Evolutionary conservation across 2,888 invertebrate species (phyloP).

Genomic region (Monochamus alternatus): DNA sequence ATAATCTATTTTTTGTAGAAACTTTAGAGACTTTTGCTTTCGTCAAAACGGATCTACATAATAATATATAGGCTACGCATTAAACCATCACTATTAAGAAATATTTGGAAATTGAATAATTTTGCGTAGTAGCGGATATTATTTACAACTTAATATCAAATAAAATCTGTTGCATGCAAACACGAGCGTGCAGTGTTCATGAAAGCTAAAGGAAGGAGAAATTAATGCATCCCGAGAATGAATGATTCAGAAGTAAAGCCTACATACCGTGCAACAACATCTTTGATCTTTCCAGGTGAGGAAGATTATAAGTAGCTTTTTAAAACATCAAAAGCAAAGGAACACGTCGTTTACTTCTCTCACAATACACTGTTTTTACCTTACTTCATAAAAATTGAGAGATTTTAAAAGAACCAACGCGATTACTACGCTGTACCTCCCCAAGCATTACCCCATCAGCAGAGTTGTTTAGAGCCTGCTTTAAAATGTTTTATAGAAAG

Average conservation of each 20-base stretch:
- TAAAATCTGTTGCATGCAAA: not conserved
- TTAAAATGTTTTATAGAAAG: not conserved
- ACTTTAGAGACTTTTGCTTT: too few relatives aligned
- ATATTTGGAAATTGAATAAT: too few relatives aligned
- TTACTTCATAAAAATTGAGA: slow-evolving; percentile 18
- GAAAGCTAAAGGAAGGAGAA: not conserved
- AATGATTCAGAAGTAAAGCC: slow-evolving; percentile 19
- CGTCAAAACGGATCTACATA: too few relatives aligned
- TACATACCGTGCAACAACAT: slow-evolving; percentile 11
- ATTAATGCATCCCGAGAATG: slow-evolving; percentile 11
- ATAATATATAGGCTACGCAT: too few relatives aligned
- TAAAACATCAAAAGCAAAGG: slow-evolving; percentile 27
- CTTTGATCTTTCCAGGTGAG: slow-evolving; percentile 33
- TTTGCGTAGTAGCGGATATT: too few relatives aligned
- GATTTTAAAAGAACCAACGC: slow-evolving; percentile 12
- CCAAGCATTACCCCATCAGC: slow-evolving; percentile 4
- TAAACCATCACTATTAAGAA: too few relatives aligned
- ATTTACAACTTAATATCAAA: too few relatives aligned
- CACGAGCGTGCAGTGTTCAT: not conserved
- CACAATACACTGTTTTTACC: slow-evolving; percentile 7
- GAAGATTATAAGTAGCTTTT: slow-evolving; percentile 38
- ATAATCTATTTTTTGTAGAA: too few relatives aligned
- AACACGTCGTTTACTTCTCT: slow-evolving; percentile 4
- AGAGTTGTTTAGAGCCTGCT: not conserved
- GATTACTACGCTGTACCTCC: slow-evolving; percentile 12